Percentiles rank a stretch among this genome's conserved stretches.
phyloP scores from a whole-genome alignment of 2,113 vertebrate species.

The Solenodon paradoxus region DNA sequence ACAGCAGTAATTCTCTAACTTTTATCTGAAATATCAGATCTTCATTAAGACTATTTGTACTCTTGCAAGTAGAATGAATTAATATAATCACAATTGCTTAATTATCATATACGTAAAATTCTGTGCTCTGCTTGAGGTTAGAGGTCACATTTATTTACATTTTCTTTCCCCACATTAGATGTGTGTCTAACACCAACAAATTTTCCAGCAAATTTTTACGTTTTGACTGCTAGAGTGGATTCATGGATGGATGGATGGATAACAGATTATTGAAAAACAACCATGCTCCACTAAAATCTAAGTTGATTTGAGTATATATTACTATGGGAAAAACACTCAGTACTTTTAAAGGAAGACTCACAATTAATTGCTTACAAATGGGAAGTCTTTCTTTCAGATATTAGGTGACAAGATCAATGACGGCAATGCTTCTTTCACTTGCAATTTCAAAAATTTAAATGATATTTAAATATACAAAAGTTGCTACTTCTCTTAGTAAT shows the following conservation, averaged over 20 bases:
- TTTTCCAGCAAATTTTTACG: neutral
- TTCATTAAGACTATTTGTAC: neutral
- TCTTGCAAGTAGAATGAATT: neutral
- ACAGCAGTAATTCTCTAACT: neutral
- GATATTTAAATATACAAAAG: constrained; percentile 51
- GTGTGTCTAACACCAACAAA: neutral
- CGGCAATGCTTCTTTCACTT: neutral
- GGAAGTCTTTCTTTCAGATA: constrained; percentile 5
- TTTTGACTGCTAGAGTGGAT: neutral
- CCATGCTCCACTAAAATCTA: neutral
- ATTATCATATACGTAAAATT: neutral
- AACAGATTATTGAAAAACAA: neutral
- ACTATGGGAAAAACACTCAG: neutral
- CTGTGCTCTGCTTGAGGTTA: neutral
- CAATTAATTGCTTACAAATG: neutral
- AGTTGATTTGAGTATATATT: neutral
- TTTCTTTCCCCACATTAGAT: neutral
- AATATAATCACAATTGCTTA: neutral
- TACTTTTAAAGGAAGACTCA: neutral
- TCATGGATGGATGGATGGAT: neutral
- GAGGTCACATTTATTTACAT: neutral
- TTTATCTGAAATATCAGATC: neutral
- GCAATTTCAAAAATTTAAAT: constrained; percentile 22
- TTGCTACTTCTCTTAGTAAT: constrained; percentile 17
- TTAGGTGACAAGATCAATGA: constrained; percentile 31